Evolutionary conservation across 1,140 invertebrate species (phyloP), one percentile per base, ranked within the genome.

Genomic region (Bombus polaris): DNA sequence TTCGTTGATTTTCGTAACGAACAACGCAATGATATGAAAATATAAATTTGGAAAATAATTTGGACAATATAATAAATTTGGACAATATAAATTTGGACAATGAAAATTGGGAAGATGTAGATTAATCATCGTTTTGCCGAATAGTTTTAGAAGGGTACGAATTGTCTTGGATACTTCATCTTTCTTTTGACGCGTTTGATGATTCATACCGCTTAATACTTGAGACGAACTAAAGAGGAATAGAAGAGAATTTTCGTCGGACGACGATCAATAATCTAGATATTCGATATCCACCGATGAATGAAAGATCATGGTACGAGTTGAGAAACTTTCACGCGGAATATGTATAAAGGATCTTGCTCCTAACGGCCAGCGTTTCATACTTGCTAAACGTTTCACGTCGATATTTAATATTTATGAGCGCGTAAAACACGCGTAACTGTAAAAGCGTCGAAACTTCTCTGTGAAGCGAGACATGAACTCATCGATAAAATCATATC

Each of bases 351-450:
- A 68, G 35, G 66, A 68, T 68, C 22, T 68, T 68, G 35, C 35
- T 18, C 18, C 66, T 68, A 22, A 68, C 35, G 66, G 66, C 32
- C 66, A 68, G 1, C 66, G 18, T 68, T 68, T 68, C 66, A 68
- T 37, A 68, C 32, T 68, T 68, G 66, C 35, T 68, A 68, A 68
- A 37, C 66, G 35, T 4, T 68, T 37, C 66, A 68, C 35, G 66
- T 68, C 66, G 66, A 68, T 37, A 68, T 68, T 68, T 37, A 68
- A 68, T 68, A 68, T 68, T 68, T 35, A 68, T 68, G 66, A 68
- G 66, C 18, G 9, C 9, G 37, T 37, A 22, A 37, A 68, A 68
- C 66, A 68, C 66, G 18, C 35, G 32, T 37, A 68, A 68, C 66
- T 68, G 32, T 68, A 37, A 37, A 68, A 68, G 37, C 35, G 66